Conservation (phyloP, 2,888 invertebrate species). For the Megaustenia siamemsis region DNA sequence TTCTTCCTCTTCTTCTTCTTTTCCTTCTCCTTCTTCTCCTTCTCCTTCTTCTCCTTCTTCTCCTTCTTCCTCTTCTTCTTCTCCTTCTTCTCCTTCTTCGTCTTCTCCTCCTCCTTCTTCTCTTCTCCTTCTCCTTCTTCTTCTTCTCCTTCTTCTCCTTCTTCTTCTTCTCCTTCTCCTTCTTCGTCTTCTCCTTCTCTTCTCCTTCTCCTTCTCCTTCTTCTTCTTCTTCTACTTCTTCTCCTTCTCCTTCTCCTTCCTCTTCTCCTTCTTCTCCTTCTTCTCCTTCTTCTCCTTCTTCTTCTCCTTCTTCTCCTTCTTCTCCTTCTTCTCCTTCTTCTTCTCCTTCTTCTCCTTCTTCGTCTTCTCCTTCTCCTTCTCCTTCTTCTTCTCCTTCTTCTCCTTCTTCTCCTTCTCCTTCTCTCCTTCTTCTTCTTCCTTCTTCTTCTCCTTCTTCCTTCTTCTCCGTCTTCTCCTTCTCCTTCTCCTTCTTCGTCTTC, state of each 20-base stretch:
- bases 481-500: background rate
- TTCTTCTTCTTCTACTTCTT: background rate
- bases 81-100: background rate
- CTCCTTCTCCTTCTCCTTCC: background rate
- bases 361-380: too few species aligned
- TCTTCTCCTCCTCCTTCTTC: background rate
- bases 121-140: background rate
- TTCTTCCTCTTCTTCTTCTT: too few species aligned
- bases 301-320: background rate
- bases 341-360: too few species aligned
- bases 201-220: background rate
- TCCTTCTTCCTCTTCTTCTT: background rate
- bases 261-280: background rate
- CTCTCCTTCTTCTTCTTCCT: background rate
- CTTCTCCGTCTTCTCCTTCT: too few species aligned
- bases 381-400: background rate
- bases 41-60: too few species aligned
- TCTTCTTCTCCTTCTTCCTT: background rate
- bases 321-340: background rate
- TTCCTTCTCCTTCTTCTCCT: too few species aligned
- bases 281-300: background rate
- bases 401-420: background rate
- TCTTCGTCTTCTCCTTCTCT: background rate
- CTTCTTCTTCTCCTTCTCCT: background rate
- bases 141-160: background rate